These are phyloP conservation scores for Musca vetustissima DNA, from an alignment of 1,140 invertebrate genomes.

Conservation along the genomic window DNA sequence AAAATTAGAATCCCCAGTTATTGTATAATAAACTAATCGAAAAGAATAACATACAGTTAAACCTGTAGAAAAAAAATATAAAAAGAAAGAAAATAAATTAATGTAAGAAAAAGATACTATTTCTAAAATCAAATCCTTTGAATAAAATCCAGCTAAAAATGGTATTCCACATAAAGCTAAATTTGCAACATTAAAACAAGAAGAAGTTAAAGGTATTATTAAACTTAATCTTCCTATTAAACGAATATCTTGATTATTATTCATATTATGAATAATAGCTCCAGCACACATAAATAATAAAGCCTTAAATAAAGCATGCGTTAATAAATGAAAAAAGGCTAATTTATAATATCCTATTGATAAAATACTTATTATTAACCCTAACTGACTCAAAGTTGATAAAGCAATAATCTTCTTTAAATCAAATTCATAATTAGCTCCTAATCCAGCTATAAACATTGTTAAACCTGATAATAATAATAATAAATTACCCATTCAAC, in stretches of 20 bases:
- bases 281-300: constrained; percentile 66
- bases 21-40: too few relatives aligned
- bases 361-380: constrained; percentile 66
- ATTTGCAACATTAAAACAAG: too few relatives aligned
- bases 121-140: too few relatives aligned
- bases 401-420: constrained; percentile 73
- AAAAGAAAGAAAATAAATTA: too few relatives aligned
- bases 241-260: constrained; percentile 66
- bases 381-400: constrained; percentile 70
- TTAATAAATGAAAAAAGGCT: constrained; percentile 66
- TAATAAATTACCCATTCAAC: constrained; percentile 47
- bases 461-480: constrained; percentile 60
- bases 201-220: constrained; percentile 56
- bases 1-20: constrained; percentile 57
- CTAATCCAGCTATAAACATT: constrained; percentile 64
- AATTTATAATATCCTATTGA: constrained; percentile 56
- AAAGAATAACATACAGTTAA: too few relatives aligned
- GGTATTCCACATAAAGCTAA: too few relatives aligned
- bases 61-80: too few relatives aligned
- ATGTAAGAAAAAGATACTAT: too few relatives aligned
- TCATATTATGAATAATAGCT: constrained; percentile 63
- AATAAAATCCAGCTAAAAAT: too few relatives aligned
- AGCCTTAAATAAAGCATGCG: constrained; percentile 68
- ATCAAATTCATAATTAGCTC: constrained; percentile 66
- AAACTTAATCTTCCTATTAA: constrained; percentile 56